phyloP scores from a whole-genome alignment of 2,113 vertebrate genomes.

The Anthoscopus minutus region DNA sequence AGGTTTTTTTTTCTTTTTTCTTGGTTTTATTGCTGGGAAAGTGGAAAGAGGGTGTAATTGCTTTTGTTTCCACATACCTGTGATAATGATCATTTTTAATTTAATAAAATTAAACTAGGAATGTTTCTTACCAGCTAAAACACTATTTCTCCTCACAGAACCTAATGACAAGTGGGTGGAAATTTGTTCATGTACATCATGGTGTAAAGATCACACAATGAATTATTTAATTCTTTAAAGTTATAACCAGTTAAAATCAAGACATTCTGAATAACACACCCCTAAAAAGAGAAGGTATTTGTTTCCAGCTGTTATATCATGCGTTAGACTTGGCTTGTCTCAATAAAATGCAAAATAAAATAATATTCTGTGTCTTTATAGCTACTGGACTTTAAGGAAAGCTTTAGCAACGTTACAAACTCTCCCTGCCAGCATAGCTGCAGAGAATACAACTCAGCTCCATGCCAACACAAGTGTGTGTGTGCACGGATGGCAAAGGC shows the following conservation, averaged over 20 bases:
- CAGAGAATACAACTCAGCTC: neutral
- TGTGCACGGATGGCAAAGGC: neutral
- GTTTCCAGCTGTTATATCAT: neutral
- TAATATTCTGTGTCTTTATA: neutral
- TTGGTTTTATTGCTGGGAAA: neutral
- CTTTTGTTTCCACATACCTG: conserved; percentile 11
- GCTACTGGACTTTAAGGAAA: neutral
- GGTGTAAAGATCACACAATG: neutral
- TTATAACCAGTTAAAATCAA: neutral
- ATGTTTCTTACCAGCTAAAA: neutral
- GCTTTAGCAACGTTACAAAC: neutral
- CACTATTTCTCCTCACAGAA: neutral
- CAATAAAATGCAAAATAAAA: neutral
- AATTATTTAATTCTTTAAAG: neutral
- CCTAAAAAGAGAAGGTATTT: neutral
- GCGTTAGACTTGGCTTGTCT: fast-evolving
- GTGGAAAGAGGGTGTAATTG: neutral
- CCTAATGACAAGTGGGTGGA: neutral
- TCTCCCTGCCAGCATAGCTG: neutral
- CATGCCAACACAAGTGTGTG: neutral
- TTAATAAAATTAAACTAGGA: neutral
- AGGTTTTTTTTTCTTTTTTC: neutral
- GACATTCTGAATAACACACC: neutral
- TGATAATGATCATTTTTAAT: conserved; percentile 1
- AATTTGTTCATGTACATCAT: neutral